These are phyloP conservation scores for Harlomillsia oculata DNA, from an alignment of 1,140 invertebrate genomes.

Conservation along the genomic window DNA sequence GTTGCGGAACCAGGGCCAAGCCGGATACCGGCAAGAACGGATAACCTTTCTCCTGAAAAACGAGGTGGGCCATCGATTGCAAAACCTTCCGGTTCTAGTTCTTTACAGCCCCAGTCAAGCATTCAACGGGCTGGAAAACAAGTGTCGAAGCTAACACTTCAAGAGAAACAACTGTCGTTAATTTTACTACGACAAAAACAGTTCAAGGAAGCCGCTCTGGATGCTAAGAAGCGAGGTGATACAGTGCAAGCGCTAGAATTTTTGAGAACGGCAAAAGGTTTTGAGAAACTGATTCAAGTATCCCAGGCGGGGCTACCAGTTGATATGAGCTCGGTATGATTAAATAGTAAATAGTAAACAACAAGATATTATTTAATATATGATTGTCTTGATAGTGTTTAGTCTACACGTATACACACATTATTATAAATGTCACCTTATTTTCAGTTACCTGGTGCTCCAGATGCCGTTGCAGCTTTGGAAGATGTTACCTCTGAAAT, in stretches of 20 bases:
- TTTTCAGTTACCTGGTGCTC: slow-evolving; percentile 64
- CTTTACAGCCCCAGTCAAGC: slow-evolving; percentile 40
- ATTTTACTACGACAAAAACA: slow-evolving; percentile 68
- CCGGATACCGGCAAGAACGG: slow-evolving; percentile 5
- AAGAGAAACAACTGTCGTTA: slow-evolving; percentile 67
- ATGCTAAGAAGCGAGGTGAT: slow-evolving; percentile 70
- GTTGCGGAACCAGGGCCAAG: slow-evolving; percentile 8
- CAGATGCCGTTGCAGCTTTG: slow-evolving; percentile 51
- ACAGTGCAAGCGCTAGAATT: slow-evolving; percentile 83
- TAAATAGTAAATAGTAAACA: neutral
- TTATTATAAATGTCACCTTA: neutral
- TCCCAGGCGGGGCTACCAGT: slow-evolving; percentile 74
- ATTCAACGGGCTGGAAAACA: slow-evolving; percentile 15
- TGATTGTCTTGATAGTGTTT: no score
- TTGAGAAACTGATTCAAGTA: slow-evolving; percentile 81
- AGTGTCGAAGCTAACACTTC: slow-evolving; percentile 40
- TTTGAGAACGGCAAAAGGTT: slow-evolving; percentile 76
- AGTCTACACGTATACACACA: neutral
- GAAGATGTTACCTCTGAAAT: slow-evolving; percentile 57
- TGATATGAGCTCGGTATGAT: slow-evolving; percentile 64
- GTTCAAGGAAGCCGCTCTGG: slow-evolving; percentile 74
- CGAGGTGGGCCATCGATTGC: no score
- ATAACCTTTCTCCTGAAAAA: neutral
- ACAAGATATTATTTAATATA: no score
- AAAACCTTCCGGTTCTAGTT: slow-evolving; percentile 2